Conservation (phyloP, 1,140 invertebrate genomes). For the Drosophila guanche region DNA sequence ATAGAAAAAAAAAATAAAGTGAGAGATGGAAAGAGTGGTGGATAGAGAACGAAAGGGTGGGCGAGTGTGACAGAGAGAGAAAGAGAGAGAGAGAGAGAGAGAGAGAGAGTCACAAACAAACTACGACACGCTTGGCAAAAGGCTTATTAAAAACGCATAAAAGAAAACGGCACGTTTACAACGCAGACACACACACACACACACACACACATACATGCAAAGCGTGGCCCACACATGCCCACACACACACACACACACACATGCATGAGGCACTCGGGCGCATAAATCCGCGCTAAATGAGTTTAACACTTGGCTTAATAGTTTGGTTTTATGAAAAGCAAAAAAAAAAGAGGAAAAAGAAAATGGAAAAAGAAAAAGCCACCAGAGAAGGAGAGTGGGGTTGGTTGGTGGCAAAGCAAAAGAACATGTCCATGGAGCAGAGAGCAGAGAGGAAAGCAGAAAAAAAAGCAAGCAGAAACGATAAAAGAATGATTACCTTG, state of each 20-base stretch:
- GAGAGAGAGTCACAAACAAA: conserved; percentile 56
- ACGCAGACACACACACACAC: conserved; percentile 58
- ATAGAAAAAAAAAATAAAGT: conserved; percentile 53
- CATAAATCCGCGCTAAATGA: conserved; percentile 82
- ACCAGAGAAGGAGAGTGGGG: conserved; percentile 4
- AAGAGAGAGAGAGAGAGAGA: conserved; percentile 13
- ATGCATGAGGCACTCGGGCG: conserved; percentile 70
- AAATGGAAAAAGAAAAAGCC: conserved; percentile 33
- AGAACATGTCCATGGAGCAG: conserved; percentile 53
- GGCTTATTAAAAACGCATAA: conserved; percentile 81
- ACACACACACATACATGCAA: conserved; percentile 22
- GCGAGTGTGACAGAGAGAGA: conserved; percentile 9
- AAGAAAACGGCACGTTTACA: conserved; percentile 79
- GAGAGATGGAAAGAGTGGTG: neutral
- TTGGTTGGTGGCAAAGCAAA: neutral
- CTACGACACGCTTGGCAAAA: conserved; percentile 71
- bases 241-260: conserved; percentile 23
- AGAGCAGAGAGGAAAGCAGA: conserved; percentile 2
- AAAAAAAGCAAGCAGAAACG: conserved; percentile 27
- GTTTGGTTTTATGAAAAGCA: conserved; percentile 81
- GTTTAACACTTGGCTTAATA: conserved; percentile 82
- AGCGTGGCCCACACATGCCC: conserved; percentile 5
- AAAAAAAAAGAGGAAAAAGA: conserved; percentile 44
- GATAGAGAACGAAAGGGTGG: neutral
- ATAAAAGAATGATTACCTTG: too few relatives aligned